Evolutionary conservation across 2,797 vertebrate species (phyloP).

Genomic region (Sebastes trivittatus): DNA sequence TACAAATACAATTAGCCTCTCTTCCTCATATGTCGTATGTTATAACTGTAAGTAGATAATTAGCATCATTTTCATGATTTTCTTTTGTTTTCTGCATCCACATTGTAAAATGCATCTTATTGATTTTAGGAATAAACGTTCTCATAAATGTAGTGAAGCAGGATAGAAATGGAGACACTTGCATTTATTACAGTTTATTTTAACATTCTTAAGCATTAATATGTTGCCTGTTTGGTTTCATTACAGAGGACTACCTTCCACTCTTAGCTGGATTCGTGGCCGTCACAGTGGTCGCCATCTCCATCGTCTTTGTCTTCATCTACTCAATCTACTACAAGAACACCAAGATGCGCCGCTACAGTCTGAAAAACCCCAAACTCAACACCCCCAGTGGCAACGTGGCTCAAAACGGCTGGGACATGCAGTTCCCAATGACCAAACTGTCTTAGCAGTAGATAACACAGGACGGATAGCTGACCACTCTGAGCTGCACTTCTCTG

Average conservation of each 20-base stretch:
- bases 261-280: slow-evolving; percentile 84
- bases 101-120: neutral
- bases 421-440: slow-evolving; percentile 80
- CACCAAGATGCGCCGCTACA: slow-evolving; percentile 84
- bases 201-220: neutral
- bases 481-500: slow-evolving; percentile 23
- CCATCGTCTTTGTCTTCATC: slow-evolving; percentile 76
- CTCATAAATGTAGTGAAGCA: neutral
- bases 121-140: neutral
- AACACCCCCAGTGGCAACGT: slow-evolving; percentile 75
- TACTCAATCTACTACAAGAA: slow-evolving; percentile 87
- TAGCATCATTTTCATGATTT: neutral
- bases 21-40: neutral
- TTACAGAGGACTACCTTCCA: slow-evolving; percentile 85
- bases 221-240: slow-evolving; percentile 19
- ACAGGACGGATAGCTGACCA: slow-evolving; percentile 13
- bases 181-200: neutral
- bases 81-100: neutral
- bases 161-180: neutral
- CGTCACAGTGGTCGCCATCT: slow-evolving; percentile 74
- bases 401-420: slow-evolving; percentile 80
- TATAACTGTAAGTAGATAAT: neutral
- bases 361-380: slow-evolving; percentile 78
- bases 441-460: slow-evolving; percentile 63
- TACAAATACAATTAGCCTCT: neutral